These are phyloP conservation scores for Calvadosia cruxmelitensis DNA, from an alignment of 30 jellyfish, hydroid and myxozoan genomes.

Conservation along the genomic window DNA sequence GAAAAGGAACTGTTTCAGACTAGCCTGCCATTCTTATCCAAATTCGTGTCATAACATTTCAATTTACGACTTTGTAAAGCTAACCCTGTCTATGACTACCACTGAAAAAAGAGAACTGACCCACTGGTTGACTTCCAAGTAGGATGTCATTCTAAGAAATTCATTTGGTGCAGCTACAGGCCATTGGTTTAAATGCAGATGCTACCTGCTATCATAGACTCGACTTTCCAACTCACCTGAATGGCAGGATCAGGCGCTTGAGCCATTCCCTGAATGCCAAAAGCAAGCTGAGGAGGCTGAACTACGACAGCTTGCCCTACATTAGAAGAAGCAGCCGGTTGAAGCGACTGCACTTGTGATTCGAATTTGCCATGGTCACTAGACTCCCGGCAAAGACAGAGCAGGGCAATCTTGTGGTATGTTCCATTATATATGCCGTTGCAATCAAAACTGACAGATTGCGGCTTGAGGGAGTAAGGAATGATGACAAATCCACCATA, in stretches of 20 bases:
- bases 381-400: constrained; percentile 9
- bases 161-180: no score
- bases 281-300: not conserved
- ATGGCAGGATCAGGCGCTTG: not conserved
- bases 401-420: constrained; percentile 52
- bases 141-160: no score
- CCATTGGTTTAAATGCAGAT: no score
- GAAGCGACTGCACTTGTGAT: not conserved
- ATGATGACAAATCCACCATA: constrained; percentile 34
- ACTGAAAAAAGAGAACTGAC: no score
- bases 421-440: constrained; percentile 46
- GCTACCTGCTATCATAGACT: no score
- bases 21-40: no score
- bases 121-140: no score
- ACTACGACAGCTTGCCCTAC: not conserved
- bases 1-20: no score
- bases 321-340: not conserved
- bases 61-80: no score
- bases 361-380: not conserved
- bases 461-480: constrained; percentile 18
- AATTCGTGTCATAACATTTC: no score
- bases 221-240: no score
- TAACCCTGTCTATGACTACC: no score
- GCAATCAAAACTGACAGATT: constrained; percentile 46
- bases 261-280: not conserved